These are phyloP conservation scores for Leucosticte australis DNA, from an alignment of 2,113 vertebrate genomes.

Conservation along the genomic window DNA sequence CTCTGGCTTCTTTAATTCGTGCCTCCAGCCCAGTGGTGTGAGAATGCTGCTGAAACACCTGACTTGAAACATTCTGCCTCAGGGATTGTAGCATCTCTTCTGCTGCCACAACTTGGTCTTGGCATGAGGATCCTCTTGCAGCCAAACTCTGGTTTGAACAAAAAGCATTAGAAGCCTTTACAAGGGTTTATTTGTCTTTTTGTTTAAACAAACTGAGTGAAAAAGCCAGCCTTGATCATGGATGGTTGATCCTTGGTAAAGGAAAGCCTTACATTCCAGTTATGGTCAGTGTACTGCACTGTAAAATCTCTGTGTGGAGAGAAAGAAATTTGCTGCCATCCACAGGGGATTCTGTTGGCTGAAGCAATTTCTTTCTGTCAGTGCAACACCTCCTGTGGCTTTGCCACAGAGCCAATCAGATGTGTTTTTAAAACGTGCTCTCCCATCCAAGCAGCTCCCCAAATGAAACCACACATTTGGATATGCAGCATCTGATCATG, in stretches of 20 bases:
- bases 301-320: neutral
- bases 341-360: constrained; percentile 34
- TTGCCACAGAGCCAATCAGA: neutral
- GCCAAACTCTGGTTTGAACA: constrained; percentile 75
- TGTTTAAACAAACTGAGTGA: neutral
- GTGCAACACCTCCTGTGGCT: neutral
- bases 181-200: neutral
- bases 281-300: neutral
- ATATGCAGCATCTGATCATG: neutral
- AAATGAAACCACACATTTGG: constrained; percentile 4
- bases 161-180: neutral
- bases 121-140: constrained; percentile 80
- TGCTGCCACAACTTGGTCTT: constrained; percentile 82
- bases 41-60: constrained; percentile 75
- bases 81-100: constrained; percentile 82
- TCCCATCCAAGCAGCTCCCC: neutral
- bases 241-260: neutral
- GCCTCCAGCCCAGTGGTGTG: constrained; percentile 74
- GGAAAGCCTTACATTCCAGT: neutral
- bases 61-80: constrained; percentile 71
- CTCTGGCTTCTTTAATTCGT: constrained; percentile 76
- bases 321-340: constrained; percentile 58
- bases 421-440: neutral
- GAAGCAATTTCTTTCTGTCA: neutral
- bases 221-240: neutral